Percentiles rank a stretch among this genome's conserved stretches.
Conservation (phyloP, 2,888 invertebrate species). For the Acrocyrtus sp. region DNA sequence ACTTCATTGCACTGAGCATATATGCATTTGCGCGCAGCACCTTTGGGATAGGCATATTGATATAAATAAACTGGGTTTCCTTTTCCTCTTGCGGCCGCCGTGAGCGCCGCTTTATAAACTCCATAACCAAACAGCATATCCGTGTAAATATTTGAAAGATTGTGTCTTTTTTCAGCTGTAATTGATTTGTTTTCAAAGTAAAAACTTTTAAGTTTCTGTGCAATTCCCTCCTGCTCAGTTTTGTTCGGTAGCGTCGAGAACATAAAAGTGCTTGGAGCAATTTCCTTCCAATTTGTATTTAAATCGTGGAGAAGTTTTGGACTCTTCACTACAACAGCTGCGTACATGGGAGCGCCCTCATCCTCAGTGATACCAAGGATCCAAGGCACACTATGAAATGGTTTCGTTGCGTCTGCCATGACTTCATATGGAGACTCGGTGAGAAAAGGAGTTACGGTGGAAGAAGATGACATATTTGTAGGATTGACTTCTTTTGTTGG, state of each 20-base stretch:
- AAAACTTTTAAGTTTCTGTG: constrained; percentile 15
- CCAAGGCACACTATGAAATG: not conserved
- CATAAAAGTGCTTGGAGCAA: constrained; percentile 5
- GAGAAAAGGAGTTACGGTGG: constrained; percentile 9
- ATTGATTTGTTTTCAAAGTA: constrained; percentile 28
- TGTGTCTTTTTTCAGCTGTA: not conserved
- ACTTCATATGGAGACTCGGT: not conserved
- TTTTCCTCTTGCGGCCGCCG: constrained; percentile 6
- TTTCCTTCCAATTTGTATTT: constrained; percentile 1
- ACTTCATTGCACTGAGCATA: too few relatives aligned
- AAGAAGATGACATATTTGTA: not conserved
- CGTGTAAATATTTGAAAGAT: not conserved
- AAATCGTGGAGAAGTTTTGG: not conserved
- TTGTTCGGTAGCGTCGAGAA: not conserved
- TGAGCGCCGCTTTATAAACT: not conserved
- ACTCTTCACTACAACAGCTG: not conserved
- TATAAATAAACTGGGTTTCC: constrained; percentile 18
- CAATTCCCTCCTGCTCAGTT: not conserved
- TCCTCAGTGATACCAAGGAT: constrained; percentile 24
- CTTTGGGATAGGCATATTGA: constrained; percentile 25
- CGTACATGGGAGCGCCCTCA: constrained; percentile 10
- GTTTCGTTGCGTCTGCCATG: not conserved
- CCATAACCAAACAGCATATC: constrained; percentile 16
- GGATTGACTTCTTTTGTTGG: constrained; percentile 2
- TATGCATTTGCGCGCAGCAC: too few relatives aligned